These are phyloP conservation scores for Heteronetta atricapilla DNA, from an alignment of 2,113 vertebrate genomes.

Conservation along the genomic window DNA sequence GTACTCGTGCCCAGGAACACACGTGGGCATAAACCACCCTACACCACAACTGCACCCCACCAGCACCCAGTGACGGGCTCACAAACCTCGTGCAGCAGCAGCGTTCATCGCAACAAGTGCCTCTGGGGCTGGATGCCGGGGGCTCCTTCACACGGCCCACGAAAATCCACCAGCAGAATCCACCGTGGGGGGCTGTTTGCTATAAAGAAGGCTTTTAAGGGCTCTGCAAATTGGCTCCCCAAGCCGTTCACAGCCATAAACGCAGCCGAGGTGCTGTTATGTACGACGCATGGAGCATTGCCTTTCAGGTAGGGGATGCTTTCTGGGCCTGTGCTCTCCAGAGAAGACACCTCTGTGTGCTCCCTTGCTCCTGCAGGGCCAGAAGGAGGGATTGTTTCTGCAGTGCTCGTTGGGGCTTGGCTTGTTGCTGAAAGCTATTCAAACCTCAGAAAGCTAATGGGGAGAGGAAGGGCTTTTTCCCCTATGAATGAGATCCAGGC, in stretches of 20 bases:
- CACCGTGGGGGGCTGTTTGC: background rate
- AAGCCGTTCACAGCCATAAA: background rate
- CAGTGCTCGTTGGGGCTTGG: background rate
- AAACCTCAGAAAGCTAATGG: conserved; percentile 5
- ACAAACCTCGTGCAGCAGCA: background rate
- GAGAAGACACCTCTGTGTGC: background rate
- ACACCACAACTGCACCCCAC: background rate
- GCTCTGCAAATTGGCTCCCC: background rate
- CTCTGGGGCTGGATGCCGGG: accelerated
- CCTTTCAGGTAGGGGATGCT: background rate
- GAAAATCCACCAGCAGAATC: background rate
- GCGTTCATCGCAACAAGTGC: background rate
- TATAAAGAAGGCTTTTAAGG: background rate
- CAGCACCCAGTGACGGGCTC: background rate
- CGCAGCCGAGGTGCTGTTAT: background rate
- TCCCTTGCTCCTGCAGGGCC: background rate
- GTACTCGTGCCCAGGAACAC: background rate
- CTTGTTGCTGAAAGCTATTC: conserved; percentile 6
- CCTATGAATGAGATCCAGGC: conserved; percentile 50
- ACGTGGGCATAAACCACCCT: background rate
- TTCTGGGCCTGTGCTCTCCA: background rate
- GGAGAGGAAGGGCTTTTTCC: conserved; percentile 45
- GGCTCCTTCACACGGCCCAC: accelerated
- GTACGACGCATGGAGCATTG: background rate
- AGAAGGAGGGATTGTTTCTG: background rate